Conservation (phyloP, 1,140 invertebrate genomes). For the Brachionus sp. region DNA sequence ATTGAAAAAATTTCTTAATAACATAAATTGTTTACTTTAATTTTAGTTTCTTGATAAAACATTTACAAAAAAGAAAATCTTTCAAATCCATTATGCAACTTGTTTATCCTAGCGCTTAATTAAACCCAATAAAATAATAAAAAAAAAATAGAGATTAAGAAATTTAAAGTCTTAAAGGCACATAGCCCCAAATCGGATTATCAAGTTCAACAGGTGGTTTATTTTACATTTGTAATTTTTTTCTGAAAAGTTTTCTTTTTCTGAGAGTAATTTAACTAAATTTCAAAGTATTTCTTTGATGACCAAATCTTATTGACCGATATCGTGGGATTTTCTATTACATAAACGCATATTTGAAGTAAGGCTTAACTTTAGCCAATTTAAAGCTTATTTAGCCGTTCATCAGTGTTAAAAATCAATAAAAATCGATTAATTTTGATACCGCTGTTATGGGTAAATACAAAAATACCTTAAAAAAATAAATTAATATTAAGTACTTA, state of each 20-base stretch:
- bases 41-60: slow-evolving; percentile 3
- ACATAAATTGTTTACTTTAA: not conserved
- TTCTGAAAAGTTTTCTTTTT: not conserved
- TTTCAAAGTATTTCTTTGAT: not conserved
- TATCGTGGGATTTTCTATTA: not conserved
- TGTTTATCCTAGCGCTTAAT: slow-evolving; percentile 19
- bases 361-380: slow-evolving; percentile 15
- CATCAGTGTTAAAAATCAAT: not conserved
- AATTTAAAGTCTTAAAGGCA: slow-evolving; percentile 1
- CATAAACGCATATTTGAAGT: not conserved
- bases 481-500: slow-evolving; percentile 22
- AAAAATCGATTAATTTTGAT: not conserved
- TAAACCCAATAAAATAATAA: slow-evolving; percentile 18
- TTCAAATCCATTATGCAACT: not conserved
- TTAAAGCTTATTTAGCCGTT: slow-evolving; percentile 34
- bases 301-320: not conserved
- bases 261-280: not conserved
- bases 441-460: not conserved
- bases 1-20: not conserved
- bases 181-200: not conserved
- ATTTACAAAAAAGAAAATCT: not conserved
- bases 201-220: not conserved
- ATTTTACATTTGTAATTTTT: not conserved
- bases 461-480: slow-evolving; percentile 30
- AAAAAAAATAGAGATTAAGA: not conserved